Evolutionary conservation across 2,797 vertebrate genomes (phyloP), one percentile per base, ranked within the genome.

Genomic region (Poeciliopsis turneri): DNA sequence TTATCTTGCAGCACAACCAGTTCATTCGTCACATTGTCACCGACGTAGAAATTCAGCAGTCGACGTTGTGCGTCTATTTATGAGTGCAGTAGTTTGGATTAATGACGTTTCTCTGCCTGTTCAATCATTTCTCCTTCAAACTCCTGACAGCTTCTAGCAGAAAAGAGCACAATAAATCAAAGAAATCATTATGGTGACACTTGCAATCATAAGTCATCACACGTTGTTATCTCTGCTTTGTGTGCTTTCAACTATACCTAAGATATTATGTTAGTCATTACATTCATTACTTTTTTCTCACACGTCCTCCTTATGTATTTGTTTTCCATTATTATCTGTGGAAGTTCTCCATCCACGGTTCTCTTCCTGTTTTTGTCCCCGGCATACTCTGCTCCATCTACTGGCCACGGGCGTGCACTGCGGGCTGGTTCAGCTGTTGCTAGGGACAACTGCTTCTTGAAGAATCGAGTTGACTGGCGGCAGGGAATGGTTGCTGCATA

Each of bases 381-480:
- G 49, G 55, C 78, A 80, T 74, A 59, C 39, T 64, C 64, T 84
- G 78, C 88, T 78, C 89, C 92, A 90, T 89, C 92, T 92, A 66
- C 85, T 76, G 92, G 88, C 83, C 72, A 11, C 59, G 15, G 30
- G 4, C 0, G 1, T 28, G 12, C 72, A 82, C 45, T 82, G 82
- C 46, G 49, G 49, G 72, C 78, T 51, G 78, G 79, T 77, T 89
- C 53, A 75, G 59, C 84, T 39, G 80, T 90, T 89, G 88, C 88
- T 80, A 90, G 77, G 88, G 90, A 87, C 85, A 69, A 91, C 83
- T 81, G 84, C 85, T 77, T 87, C 77, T 75, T 45, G 41, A 71
- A 84, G 81, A 72, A 86, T 86, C 53, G 45, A 79, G 73, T 76
- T 79, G 82, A 87, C 81, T 84, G 73, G 77, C 81, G 81, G 81